Conservation (phyloP, 2,888 invertebrate genomes). For the Chymomyza fuscimana region DNA sequence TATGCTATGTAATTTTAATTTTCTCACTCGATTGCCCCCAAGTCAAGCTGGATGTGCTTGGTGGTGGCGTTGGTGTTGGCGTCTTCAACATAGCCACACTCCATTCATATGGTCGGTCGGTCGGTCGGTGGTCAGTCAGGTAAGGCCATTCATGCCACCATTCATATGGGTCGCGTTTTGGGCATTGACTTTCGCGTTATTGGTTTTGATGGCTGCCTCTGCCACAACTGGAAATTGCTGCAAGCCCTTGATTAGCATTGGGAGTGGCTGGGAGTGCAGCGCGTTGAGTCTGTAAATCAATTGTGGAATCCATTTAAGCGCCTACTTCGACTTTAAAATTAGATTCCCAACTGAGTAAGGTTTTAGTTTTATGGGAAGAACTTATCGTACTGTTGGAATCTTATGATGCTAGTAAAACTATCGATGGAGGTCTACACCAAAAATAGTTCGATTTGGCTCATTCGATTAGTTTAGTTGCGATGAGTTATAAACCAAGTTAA, state of each 20-base stretch:
- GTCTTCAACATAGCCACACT: slow-evolving; percentile 18
- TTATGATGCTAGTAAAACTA: too few relatives aligned
- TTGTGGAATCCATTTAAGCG: not conserved
- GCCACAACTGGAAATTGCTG: not conserved
- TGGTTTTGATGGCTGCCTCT: slow-evolving; percentile 28
- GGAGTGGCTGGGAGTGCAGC: not conserved
- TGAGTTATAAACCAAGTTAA: too few relatives aligned
- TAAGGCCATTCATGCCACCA: slow-evolving; percentile 40
- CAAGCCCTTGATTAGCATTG: slow-evolving; percentile 23
- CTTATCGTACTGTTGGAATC: not conserved
- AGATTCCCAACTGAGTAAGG: not conserved
- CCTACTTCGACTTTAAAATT: not conserved
- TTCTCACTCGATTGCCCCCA: slow-evolving; percentile 73
- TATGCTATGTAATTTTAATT: slow-evolving; percentile 67
- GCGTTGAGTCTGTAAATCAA: not conserved
- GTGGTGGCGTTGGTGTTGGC: slow-evolving; percentile 14
- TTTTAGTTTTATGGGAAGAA: not conserved
- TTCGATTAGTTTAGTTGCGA: too few relatives aligned
- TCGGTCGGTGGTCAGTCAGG: not conserved
- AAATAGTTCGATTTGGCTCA: not conserved
- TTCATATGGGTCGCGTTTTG: slow-evolving; percentile 28
- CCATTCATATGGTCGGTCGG: slow-evolving; percentile 46
- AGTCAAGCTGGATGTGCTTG: slow-evolving; percentile 14
- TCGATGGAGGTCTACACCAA: not conserved
- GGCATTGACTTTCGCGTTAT: slow-evolving; percentile 36